Evolutionary conservation across 1,140 invertebrate species (phyloP), one percentile per base, ranked within the genome.

Genomic region (Bombus soroeensis): DNA sequence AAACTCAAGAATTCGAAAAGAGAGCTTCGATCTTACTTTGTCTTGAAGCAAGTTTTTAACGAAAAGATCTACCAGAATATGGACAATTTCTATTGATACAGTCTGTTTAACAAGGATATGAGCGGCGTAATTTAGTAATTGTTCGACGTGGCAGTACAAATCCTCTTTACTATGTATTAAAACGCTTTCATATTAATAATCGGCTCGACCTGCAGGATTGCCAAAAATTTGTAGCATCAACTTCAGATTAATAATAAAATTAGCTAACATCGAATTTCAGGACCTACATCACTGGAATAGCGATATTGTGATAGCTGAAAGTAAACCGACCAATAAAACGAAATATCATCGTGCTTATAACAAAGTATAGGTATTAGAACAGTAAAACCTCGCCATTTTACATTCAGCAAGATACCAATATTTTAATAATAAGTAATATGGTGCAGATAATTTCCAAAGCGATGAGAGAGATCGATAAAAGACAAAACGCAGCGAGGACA

Each of bases 331-430:
- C 47, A 8, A 22, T 8, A 22, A 8, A 53, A 53, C 1, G 47
- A 53, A 22, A 53, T 53, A n/a, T n/a, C n/a, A n/a, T n/a, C 1
- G 5, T 8, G 6, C 6, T 22, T 53, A 6, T 53, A 53, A 18
- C 18, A 53, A 53, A 53, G 6, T 22, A 53, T 22, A 22, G 10
- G 12, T 13, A n/a, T 62, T n/a, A 5, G 12, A n/a, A 62, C 12
- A 13, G 3, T 28, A 62, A n/a, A n/a, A n/a, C 4, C 3, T 0
- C 15, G 32, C 0, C 13, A 18, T 32, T 15, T 32, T 15, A 34
- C 47, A 18, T 53, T 53, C 12, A 9, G 32, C 1, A 1, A 32
- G 0, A n/a, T 28, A 28, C 68, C 22, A 12, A n/a, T 39, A 39
- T 28, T 8, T 28, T 6, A 13, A 22, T 0, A 53, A 53, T 53